Base-by-base conservation (phyloP, 2,888 invertebrate species). In the Polydrusus pterygomalis region DNA sequence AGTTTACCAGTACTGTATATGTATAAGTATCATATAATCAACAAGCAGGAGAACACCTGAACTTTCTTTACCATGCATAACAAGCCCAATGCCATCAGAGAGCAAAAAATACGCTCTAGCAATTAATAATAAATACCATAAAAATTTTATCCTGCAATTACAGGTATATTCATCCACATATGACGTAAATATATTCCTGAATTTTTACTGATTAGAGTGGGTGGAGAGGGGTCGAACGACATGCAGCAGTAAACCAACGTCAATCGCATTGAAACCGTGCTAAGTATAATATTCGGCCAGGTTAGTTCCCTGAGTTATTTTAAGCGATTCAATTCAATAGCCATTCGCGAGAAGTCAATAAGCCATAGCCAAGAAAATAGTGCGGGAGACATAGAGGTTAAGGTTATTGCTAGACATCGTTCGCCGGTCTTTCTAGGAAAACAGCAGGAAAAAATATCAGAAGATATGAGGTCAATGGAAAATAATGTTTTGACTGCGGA, bases 401-500 rank as follows among this genome's bases (percentile, higher is more conserved):
- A 73, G 65, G 70, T 67, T 64, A 30, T 58, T 40, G 25, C 49
- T 49, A 38, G 10, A 40, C 38, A 38, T 8, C 34, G 58, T 15
- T 18, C 18, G n/a, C n/a, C n/a, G 60, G 49, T 34, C 34, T 34
- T 8, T 34, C 8, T 6, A 7, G 5, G 5, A 25, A 5, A 3
- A 34, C 10, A 34, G 8, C 34, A 64, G 60, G 79, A 79, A 58
- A 58, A 80, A 76, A 43, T 13, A n/a, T 2, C 47, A 9, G 17
- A 6, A 51, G 79, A 80, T 49, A 75, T 79, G 74, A 78, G 82
- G 65, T 81, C 79, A 62, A 81, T 81, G 49, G 83, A 83, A 67
- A 80, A 68, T 30, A 80, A 79, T 49, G 76, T 81, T 69, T 77
- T 82, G 80, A 82, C 82, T 77, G 80, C 82, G 0, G 79, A 80